Conservation (phyloP, 2,888 invertebrate genomes). For the Caenorhabditis uteleia region DNA sequence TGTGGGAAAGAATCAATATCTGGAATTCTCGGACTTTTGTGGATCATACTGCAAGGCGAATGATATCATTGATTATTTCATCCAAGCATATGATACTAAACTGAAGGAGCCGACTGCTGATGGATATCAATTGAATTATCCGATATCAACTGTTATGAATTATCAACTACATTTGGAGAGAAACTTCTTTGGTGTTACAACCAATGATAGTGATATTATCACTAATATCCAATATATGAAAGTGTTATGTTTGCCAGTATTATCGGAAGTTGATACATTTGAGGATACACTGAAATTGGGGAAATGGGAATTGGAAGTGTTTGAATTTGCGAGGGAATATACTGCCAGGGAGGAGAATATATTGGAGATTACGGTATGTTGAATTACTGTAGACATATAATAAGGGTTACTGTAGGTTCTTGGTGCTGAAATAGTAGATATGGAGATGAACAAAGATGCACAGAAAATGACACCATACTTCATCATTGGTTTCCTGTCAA, state of each 20-base stretch:
- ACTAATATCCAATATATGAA: constrained; percentile 50
- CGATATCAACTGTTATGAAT: constrained; percentile 56
- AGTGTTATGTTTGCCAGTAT: constrained; percentile 42
- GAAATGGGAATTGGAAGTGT: constrained; percentile 60
- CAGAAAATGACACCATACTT: constrained; percentile 64
- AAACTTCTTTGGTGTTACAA: constrained; percentile 62
- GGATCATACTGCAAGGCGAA: constrained; percentile 65
- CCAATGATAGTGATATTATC: constrained; percentile 2
- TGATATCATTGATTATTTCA: constrained; percentile 36
- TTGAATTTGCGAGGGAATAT: constrained; percentile 44
- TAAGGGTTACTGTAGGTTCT: constrained; percentile 57
- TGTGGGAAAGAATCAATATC: constrained; percentile 14
- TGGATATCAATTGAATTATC: constrained; percentile 49
- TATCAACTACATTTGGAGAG: constrained; percentile 62
- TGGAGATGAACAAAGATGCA: constrained; percentile 68
- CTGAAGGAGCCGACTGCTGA: constrained; percentile 3
- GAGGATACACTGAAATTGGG: constrained; percentile 51
- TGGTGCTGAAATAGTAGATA: constrained; percentile 67
- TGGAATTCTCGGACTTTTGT: constrained; percentile 60
- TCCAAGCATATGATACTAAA: constrained; percentile 30
- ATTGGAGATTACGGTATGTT: constrained; percentile 50
- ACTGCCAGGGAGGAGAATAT: constrained; percentile 22
- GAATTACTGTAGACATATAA: not conserved
- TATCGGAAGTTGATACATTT: constrained; percentile 46
- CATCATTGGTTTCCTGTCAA: constrained; percentile 45